Evolutionary conservation across 1,140 invertebrate genomes (phyloP).

Genomic region (Micrasema longulum): DNA sequence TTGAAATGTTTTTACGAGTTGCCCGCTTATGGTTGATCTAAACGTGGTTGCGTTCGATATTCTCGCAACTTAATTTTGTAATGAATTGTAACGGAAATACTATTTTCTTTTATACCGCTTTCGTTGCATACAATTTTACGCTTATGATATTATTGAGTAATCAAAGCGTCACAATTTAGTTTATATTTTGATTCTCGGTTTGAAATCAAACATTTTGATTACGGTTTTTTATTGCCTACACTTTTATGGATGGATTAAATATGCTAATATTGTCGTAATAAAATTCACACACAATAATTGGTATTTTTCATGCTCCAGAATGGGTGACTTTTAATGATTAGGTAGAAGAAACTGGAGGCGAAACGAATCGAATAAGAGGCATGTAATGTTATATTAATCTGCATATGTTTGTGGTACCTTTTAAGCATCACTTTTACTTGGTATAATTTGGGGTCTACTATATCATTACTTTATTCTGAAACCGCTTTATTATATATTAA

Average conservation of each 20-base stretch:
- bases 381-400: too few species aligned
- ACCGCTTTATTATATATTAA: too few species aligned
- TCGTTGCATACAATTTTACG: constrained; percentile 30
- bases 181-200: constrained; percentile 24
- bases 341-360: not conserved
- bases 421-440: too few species aligned
- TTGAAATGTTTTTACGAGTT: too few species aligned
- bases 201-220: constrained; percentile 34
- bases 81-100: constrained; percentile 33
- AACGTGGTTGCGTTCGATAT: constrained; percentile 31
- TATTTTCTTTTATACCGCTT: constrained; percentile 37
- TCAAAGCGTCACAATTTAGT: constrained; percentile 32
- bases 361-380: constrained; percentile 6
- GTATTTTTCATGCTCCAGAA: constrained; percentile 23
- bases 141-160: constrained; percentile 30
- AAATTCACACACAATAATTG: constrained; percentile 39
- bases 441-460: too few species aligned
- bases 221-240: constrained; percentile 28
- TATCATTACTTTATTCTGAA: not conserved
- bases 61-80: constrained; percentile 18
- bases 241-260: constrained; percentile 39
- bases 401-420: too few species aligned
- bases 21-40: too few species aligned
- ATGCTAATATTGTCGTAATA: constrained; percentile 42
- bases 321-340: constrained; percentile 26